Base-by-base conservation (phyloP, 2,888 invertebrate genomes). In the Scelioninae gen. 1 region DNA sequence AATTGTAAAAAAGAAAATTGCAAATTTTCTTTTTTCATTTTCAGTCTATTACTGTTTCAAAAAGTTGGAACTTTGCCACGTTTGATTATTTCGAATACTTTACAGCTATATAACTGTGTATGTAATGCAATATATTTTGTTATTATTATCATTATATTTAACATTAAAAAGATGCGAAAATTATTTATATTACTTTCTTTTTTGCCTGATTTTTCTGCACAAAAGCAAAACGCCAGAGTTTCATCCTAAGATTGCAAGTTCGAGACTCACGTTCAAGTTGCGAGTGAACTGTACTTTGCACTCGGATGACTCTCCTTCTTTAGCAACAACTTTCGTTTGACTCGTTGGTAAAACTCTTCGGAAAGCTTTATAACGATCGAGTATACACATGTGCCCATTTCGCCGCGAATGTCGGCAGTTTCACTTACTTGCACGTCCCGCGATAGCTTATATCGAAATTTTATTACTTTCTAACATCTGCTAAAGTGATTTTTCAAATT, bases 311-410 rank as follows among this genome's bases (percentile, higher is more conserved):
- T 60, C 77, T 66, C 55, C 72, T 71, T 58, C 66, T 68, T 68
- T 66, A 55, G 74, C 72, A 69, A 71, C 71, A 77, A 84, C 81
- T 78, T 84, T 81, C 81, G 84, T 78, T 81, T 81, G 75, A 69
- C 74, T 84, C 78, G 84, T 84, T 81, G 77, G 58, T 69, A 78
- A 74, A 75, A 78, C 74, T 84, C 65, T 69, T 76, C 58, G 66
- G 49, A 84, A 78, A 77, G 84, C 81, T 81, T 84, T 81, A 82
- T 82, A 82, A 82, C 82, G 82, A 82, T 82, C 82, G 74, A 72
- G 76, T 72, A 62, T 82, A 82, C 82, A 82, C 82, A 77, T 82
- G 72, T 77, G 77, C 78, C 72, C 68, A 38, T 51, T 65, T 68
- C 77, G 49, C 40, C 56, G 45, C 38, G 63, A 77, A 74, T 62